Evolutionary conservation across 2,113 vertebrate species (phyloP), one percentile per base, ranked within the genome.

Genomic region (Aegithalos caudatus): DNA sequence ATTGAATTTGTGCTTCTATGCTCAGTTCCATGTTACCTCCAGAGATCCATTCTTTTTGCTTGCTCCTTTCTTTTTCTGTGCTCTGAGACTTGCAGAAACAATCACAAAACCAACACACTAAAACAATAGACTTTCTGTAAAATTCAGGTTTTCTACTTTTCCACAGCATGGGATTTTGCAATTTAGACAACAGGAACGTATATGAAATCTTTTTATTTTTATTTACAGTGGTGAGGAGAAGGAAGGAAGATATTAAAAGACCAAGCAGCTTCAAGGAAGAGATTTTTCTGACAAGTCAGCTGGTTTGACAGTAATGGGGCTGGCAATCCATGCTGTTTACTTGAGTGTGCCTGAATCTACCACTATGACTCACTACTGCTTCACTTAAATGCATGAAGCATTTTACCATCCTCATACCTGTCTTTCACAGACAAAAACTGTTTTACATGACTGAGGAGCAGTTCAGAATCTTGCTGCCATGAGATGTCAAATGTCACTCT

Each of bases 371-470:
- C 70, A 76, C 50, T 81, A 79, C 67, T 40, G 58, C 53, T 61
- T 54, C 9, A 28, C 78, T 78, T 81, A 90, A 94, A 96, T 65
- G 18, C 13, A 44, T 58, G 16, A 89, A 65, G 79, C 47, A 50
- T 91, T 92, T 76, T 81, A 78, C 69, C 48, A 19, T 95, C 51
- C 60, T 97, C 81, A 80, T 51, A 88, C 35, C 69, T 86, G 40
- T 64, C 67, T 97, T 88, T 96, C 61, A 72, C 38, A 67, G 38
- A 78, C 66, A 84, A 96, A 91, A 93, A 73, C 25, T 83, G 61
- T n/a, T 97, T 94, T 77, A 73, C 1, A 1, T 94, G 58, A 42
- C 80, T 78, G 78, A 95, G 86, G 38, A 97, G 67, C 66, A 45
- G 31, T 42, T 78, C 81, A 73, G 66, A 86, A 60, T 61, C 79